A percentile compares a stretch with the other conserved stretches of the same genome.
These are phyloP conservation scores for Allygus modestus DNA, from an alignment of 2,888 invertebrate species.

Conservation along the genomic window DNA sequence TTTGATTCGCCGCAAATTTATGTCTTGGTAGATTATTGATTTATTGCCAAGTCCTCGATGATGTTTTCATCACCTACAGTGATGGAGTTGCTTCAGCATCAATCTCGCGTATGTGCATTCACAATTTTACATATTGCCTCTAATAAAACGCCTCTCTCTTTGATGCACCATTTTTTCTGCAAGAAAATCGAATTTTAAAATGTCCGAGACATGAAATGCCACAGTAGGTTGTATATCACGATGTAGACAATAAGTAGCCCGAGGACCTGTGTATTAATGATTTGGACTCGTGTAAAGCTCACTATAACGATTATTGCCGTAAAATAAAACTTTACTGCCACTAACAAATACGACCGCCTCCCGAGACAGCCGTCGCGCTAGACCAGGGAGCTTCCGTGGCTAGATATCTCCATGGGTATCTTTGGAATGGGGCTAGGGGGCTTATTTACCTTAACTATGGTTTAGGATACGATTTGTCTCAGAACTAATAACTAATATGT, in stretches of 20 bases:
- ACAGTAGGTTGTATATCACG: not conserved
- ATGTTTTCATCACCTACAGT: not conserved
- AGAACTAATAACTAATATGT: no score
- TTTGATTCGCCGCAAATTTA: conserved; percentile 39
- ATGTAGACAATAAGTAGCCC: not conserved
- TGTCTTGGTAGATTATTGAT: conserved; percentile 17
- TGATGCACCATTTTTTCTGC: no score
- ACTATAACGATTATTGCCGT: conserved; percentile 43
- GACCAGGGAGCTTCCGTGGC: not conserved
- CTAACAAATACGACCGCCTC: conserved; percentile 16
- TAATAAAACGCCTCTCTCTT: no score
- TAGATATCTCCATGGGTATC: not conserved
- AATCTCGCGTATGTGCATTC: not conserved
- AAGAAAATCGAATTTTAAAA: no score
- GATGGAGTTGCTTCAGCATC: not conserved
- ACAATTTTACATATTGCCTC: no score
- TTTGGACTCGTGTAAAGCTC: not conserved
- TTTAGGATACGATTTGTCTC: no score
- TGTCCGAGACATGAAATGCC: no score
- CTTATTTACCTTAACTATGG: no score
- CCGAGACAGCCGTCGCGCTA: not conserved
- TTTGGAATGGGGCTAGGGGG: no score
- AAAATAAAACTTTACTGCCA: conserved; percentile 48
- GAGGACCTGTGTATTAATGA: conserved; percentile 10
- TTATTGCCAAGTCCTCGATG: not conserved